A percentile compares a stretch with the other conserved stretches of the same genome.
Conservation (phyloP, 1,140 invertebrate species). For the Theocolax elegans region DNA sequence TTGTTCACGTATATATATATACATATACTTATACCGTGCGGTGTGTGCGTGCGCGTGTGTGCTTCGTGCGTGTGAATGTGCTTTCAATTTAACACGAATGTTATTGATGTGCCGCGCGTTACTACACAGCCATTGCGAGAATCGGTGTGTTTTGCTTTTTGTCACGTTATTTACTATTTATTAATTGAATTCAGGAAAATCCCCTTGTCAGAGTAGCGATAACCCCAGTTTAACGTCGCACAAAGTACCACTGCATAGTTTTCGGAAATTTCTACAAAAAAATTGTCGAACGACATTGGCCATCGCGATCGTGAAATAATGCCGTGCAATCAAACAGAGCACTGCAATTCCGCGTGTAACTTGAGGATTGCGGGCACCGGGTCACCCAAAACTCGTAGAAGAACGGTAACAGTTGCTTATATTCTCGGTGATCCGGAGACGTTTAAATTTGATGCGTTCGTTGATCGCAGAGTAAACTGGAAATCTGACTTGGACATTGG, state of each 20-base stretch:
- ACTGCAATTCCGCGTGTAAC: too few relatives aligned
- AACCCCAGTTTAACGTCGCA: slow-evolving; percentile 11
- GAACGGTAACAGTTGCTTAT: background rate
- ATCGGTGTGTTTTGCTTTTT: slow-evolving; percentile 17
- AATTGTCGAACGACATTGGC: background rate
- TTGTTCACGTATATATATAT: slow-evolving; percentile 22
- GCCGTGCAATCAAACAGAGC: too few relatives aligned
- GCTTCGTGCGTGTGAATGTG: background rate
- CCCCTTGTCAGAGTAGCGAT: slow-evolving; percentile 14
- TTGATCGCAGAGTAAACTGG: background rate
- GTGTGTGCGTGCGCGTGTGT: slow-evolving; percentile 5
- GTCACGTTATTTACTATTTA: background rate
- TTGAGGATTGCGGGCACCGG: too few relatives aligned
- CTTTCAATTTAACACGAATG: background rate
- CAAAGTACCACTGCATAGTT: background rate
- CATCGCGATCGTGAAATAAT: too few relatives aligned
- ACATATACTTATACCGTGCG: slow-evolving; percentile 22
- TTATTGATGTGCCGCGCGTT: background rate
- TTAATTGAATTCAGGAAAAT: background rate
- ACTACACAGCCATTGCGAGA: slow-evolving; percentile 13
- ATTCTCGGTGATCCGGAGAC: background rate
- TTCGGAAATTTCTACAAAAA: background rate
- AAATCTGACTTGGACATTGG: slow-evolving; percentile 27
- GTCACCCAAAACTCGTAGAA: background rate
- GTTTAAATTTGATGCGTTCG: background rate